Base-by-base conservation (phyloP, 2,888 invertebrate species). In the Cybosia mesomella region DNA sequence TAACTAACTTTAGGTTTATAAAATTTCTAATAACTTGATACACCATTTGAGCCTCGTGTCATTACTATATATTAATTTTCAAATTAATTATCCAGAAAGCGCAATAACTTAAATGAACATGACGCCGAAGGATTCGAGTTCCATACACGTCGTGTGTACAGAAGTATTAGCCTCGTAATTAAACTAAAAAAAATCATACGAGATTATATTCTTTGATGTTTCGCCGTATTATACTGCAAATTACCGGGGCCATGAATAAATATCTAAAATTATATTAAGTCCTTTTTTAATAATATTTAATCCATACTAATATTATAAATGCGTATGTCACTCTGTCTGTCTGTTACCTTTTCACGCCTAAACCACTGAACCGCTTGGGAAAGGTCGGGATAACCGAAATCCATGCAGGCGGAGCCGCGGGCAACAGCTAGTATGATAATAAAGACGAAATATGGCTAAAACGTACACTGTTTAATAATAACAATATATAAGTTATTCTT, bases 1-100 rank as follows among this genome's bases (percentile, higher is more conserved):
- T 54, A 70, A 63, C 68, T 74, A 71, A 53, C 58, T 76, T 55
- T 68, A 67, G 58, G 34, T 61, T 66, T 58, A 32, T 54, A 60
- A 54, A 59, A 54, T 58, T 49, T 62, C 60, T 60, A 53, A 39
- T 21, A 32, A 49, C 49, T 59, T 59, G 18, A 65, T 59, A 53
- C 24, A 64, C 24, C 24, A 10, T 54, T 54, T 4, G 22, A 15
- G 18, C 18, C 15, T 13, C 34, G 10, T 22, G 34, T 24, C 32
- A 21, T 62, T 62, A 54, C 18, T 58, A 58, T 32, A 64, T 28
- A 28, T 28, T 4, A 28, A 28, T 28, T 5, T 28, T 49, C 49
- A 49, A 49, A 49, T 49, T 49, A 49, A 49, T 49, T 49, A n/a
- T 49, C 49, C 49, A n/a, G 49, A 49, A 49, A 49, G 49, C n/a